Conservation (phyloP, 2,113 vertebrate species). For the Elephas maximus region DNA sequence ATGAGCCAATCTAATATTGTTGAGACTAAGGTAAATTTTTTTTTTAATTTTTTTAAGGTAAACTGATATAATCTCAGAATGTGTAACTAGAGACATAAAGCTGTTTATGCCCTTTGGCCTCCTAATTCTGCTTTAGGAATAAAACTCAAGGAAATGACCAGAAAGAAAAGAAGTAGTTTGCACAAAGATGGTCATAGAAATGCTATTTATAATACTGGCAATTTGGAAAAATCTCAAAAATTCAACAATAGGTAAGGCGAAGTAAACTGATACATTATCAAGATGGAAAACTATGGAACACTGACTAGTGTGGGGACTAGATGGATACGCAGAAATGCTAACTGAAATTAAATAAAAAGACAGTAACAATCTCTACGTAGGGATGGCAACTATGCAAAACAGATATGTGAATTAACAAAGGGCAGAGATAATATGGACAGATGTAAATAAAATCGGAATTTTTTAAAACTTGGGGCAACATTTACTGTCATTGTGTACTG, state of each 20-base stretch:
- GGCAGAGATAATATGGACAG: background rate
- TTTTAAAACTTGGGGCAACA: background rate
- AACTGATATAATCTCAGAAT: background rate
- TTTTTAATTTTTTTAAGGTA: background rate
- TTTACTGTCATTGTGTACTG: too few species aligned
- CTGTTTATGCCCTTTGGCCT: slow-evolving; percentile 46
- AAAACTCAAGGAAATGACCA: slow-evolving; percentile 61
- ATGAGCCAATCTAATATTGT: background rate
- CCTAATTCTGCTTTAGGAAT: slow-evolving; percentile 64
- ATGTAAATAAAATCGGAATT: background rate
- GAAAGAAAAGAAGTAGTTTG: slow-evolving; percentile 58
- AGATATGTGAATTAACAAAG: background rate
- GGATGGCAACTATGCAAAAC: background rate
- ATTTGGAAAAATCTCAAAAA: slow-evolving; percentile 64
- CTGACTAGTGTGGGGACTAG: background rate
- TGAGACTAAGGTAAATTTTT: background rate
- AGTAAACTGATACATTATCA: slow-evolving; percentile 19
- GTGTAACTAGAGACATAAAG: slow-evolving; percentile 9
- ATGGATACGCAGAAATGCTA: background rate
- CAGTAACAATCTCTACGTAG: background rate
- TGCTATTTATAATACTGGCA: slow-evolving; percentile 66
- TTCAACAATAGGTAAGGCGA: slow-evolving; percentile 53
- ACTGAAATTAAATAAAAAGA: slow-evolving; percentile 18
- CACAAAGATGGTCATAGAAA: slow-evolving; percentile 69
- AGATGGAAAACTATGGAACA: slow-evolving; percentile 42